Evolutionary conservation across 2,797 vertebrate genomes (phyloP).

Genomic region (Stomatorhinus walkeri): DNA sequence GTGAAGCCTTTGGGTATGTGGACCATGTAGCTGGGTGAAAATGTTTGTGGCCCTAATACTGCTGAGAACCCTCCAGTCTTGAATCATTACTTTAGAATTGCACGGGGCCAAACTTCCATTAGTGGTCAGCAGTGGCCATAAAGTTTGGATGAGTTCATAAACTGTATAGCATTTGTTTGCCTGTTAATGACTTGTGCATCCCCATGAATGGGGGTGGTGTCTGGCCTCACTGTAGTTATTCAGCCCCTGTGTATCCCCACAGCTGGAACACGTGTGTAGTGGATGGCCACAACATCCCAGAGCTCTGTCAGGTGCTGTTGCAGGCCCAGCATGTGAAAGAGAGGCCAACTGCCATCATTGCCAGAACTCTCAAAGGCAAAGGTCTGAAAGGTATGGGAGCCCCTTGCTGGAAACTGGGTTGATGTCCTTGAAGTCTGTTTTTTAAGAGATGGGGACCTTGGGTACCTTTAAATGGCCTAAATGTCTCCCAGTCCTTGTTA

Average conservation of each 20-base stretch:
- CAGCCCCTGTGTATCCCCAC: neutral
- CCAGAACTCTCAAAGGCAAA: constrained; percentile 79
- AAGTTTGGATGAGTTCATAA: neutral
- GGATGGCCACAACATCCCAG: constrained; percentile 75
- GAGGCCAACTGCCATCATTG: constrained; percentile 79
- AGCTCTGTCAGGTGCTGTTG: constrained; percentile 72
- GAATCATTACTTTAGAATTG: neutral
- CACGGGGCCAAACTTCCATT: neutral
- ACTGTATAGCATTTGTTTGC: neutral
- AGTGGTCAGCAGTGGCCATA: neutral
- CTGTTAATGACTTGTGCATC: neutral
- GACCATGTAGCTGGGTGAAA: neutral
- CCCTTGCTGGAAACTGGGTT: neutral
- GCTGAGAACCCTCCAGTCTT: neutral
- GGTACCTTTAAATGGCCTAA: neutral
- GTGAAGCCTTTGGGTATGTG: constrained; percentile 77
- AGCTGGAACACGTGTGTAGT: constrained; percentile 82
- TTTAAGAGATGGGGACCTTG: neutral
- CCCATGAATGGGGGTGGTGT: neutral
- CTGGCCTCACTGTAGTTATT: neutral
- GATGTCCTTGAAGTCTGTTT: neutral
- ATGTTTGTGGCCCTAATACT: neutral
- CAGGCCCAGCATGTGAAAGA: constrained; percentile 67
- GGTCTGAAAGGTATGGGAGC: constrained; percentile 65
- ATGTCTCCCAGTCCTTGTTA: neutral